Conservation (phyloP, 2,113 vertebrate genomes). For the Emydura subglobosa region DNA sequence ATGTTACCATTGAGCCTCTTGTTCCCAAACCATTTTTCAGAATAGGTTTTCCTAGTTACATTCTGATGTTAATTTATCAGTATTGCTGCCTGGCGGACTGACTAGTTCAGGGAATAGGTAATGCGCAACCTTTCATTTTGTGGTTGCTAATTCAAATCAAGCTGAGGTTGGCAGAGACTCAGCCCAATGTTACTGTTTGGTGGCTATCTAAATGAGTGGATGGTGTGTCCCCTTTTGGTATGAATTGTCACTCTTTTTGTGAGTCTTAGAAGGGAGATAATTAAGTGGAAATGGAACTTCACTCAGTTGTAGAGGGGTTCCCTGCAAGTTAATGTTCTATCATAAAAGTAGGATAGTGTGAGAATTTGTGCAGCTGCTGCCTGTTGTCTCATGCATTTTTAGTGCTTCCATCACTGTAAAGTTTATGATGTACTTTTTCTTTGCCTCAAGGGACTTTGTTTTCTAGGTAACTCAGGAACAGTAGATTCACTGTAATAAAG, state of each 20-base stretch:
- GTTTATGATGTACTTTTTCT: background rate
- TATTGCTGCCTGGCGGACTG: too few species aligned
- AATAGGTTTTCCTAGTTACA: background rate
- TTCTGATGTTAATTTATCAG: background rate
- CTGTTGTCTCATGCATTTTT: background rate
- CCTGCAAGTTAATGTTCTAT: background rate
- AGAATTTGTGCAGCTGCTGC: background rate
- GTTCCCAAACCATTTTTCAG: background rate
- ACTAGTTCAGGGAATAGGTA: background rate
- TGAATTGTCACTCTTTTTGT: background rate
- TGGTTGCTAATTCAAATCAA: background rate
- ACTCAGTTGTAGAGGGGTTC: background rate
- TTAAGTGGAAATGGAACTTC: background rate
- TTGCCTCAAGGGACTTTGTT: background rate
- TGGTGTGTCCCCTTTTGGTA: background rate
- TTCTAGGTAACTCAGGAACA: background rate
- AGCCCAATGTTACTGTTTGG: background rate
- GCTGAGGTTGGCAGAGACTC: background rate
- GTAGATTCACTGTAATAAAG: background rate
- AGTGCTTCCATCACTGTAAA: background rate
- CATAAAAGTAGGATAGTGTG: background rate
- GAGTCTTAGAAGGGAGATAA: background rate
- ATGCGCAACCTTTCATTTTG: background rate
- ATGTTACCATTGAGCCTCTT: background rate
- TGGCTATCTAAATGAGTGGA: background rate